These are phyloP conservation scores for Empis stercorea DNA, from an alignment of 2,888 invertebrate genomes.

Conservation along the genomic window DNA sequence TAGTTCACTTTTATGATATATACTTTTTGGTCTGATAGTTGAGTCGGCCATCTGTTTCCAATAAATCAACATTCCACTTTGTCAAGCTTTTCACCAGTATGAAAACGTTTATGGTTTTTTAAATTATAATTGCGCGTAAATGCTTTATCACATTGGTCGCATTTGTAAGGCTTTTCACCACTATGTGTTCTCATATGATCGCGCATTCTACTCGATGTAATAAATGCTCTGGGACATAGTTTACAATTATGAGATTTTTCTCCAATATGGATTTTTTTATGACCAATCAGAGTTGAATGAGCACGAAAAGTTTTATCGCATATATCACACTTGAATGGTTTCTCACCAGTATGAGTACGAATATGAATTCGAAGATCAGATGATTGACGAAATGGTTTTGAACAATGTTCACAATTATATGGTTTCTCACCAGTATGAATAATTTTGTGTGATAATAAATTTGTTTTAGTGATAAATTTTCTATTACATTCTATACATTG, in stretches of 20 bases:
- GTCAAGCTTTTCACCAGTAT: not conserved
- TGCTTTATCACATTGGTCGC: not conserved
- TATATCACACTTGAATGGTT: not conserved
- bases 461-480: not conserved
- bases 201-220: not conserved
- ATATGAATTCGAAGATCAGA: not conserved
- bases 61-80: too few species aligned
- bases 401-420: not conserved
- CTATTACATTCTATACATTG: not conserved
- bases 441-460: not conserved
- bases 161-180: not conserved
- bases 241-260: not conserved
- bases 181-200: not conserved
- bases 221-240: not conserved
- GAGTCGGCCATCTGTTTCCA: too few species aligned
- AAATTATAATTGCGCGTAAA: not conserved
- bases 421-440: not conserved
- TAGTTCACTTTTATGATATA: too few species aligned
- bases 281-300: not conserved
- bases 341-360: not conserved
- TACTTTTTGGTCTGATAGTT: too few species aligned
- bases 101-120: not conserved
- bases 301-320: not conserved
- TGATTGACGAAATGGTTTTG: not conserved
- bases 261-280: not conserved